Percentiles rank a stretch among this genome's conserved stretches.
Evolutionary conservation across 2,888 invertebrate species (phyloP).

Genomic region (Coenonympha arcania): DNA sequence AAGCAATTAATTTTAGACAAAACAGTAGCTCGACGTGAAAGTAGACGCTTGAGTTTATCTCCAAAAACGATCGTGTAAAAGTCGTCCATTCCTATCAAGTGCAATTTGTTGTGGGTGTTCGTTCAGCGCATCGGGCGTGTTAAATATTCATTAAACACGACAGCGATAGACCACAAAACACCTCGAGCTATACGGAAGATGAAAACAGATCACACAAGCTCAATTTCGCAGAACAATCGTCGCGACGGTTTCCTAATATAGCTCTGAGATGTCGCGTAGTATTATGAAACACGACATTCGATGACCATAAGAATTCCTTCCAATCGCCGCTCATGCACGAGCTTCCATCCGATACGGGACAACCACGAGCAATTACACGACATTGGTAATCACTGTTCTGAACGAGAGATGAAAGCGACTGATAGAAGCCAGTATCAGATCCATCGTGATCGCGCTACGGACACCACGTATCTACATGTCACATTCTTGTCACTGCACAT

Average conservation of each 20-base stretch:
- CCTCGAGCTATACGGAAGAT: not conserved
- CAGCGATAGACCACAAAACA: slow-evolving; percentile 5
- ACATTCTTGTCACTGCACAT: slow-evolving; percentile 49
- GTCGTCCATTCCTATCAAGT: slow-evolving; percentile 6
- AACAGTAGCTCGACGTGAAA: not conserved
- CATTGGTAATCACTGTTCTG: slow-evolving; percentile 68
- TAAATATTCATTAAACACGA: slow-evolving; percentile 9
- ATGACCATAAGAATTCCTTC: slow-evolving; percentile 32
- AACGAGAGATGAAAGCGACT: slow-evolving; percentile 66
- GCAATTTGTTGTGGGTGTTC: slow-evolving; percentile 3
- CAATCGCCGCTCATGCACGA: slow-evolving; percentile 51
- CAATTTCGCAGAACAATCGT: slow-evolving; percentile 1
- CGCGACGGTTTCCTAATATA: slow-evolving; percentile 4
- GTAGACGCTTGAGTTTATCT: not conserved
- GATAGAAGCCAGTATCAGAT: slow-evolving; percentile 44
- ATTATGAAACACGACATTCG: slow-evolving; percentile 29
- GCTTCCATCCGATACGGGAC: slow-evolving; percentile 51
- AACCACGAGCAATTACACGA: slow-evolving; percentile 66
- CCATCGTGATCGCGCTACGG: slow-evolving; percentile 33
- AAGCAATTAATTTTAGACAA: not conserved
- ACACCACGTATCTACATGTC: slow-evolving; percentile 45
- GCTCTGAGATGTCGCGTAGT: slow-evolving; percentile 25
- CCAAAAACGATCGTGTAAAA: slow-evolving; percentile 7
- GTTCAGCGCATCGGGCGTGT: not conserved
- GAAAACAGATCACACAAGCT: not conserved